Percentiles rank a stretch among this genome's conserved stretches.
These are phyloP conservation scores for Myripristis jacobus DNA, from an alignment of 2,797 vertebrate genomes.

Conservation along the genomic window DNA sequence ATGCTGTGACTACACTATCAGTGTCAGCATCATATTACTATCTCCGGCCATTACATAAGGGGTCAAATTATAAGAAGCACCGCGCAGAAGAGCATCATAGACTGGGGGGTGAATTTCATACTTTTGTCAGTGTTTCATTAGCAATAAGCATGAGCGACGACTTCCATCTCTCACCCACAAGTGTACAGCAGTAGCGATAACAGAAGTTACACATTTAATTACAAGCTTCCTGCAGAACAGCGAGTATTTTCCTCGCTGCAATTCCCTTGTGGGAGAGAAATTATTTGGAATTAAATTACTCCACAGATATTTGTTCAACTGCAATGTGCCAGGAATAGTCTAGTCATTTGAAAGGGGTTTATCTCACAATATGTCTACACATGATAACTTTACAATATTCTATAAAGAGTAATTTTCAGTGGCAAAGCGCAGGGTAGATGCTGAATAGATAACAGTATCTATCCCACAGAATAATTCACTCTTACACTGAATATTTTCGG, in stretches of 20 bases:
- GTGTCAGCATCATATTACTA: too few relatives aligned
- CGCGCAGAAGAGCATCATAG: constrained; percentile 11
- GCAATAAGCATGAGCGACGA: constrained; percentile 43
- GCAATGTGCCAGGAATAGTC: neutral
- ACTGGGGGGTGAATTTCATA: constrained; percentile 27
- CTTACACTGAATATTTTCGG: too few relatives aligned
- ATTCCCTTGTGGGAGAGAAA: neutral
- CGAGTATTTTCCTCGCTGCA: constrained; percentile 6
- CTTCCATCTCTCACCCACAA: constrained; percentile 47
- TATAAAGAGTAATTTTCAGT: neutral
- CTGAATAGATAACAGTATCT: neutral
- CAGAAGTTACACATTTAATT: constrained; percentile 53
- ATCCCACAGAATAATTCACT: neutral
- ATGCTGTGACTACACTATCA: neutral
- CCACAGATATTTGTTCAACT: neutral
- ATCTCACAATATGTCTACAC: neutral
- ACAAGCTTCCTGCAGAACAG: constrained; percentile 35
- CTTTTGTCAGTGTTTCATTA: constrained; percentile 43
- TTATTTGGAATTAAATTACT: neutral
- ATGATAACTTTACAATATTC: constrained; percentile 9
- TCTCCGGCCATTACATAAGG: neutral
- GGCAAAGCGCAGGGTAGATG: constrained; percentile 9
- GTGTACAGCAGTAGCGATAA: constrained; percentile 41
- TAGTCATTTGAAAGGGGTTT: neutral
- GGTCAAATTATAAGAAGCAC: constrained; percentile 20